These are phyloP conservation scores for Peucedramus taeniatus DNA, from an alignment of 2,113 vertebrate genomes.

Conservation along the genomic window DNA sequence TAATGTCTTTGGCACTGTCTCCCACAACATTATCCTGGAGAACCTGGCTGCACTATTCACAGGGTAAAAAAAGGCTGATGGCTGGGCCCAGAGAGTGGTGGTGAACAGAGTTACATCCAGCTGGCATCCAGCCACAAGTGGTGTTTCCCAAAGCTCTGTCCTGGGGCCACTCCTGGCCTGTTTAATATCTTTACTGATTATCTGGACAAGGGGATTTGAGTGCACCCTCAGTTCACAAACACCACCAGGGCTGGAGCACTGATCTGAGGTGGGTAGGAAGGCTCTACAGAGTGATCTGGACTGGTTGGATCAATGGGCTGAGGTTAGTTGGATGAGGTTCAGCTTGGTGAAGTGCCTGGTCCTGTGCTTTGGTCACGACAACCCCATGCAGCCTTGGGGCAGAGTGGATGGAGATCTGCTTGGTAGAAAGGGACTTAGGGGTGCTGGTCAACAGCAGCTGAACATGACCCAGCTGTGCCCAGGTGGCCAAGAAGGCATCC, in stretches of 20 bases:
- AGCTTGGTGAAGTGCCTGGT: background rate
- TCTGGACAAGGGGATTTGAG: background rate
- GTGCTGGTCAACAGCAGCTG: background rate
- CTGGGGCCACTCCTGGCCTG: no score
- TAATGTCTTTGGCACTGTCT: background rate
- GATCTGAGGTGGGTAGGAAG: background rate
- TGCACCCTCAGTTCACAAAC: background rate
- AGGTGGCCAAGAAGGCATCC: background rate
- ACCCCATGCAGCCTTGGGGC: background rate
- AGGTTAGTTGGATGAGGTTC: background rate
- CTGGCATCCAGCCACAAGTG: background rate
- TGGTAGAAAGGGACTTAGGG: background rate
- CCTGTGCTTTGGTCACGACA: background rate
- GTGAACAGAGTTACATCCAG: background rate
- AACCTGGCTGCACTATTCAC: background rate
- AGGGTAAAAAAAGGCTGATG: rapidly evolving
- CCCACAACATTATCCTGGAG: background rate
- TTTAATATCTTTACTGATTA: background rate
- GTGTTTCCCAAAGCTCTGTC: background rate
- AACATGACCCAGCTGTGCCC: background rate
- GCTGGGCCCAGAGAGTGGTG: background rate
- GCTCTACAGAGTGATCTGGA: background rate
- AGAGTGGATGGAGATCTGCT: background rate
- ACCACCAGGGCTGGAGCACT: rapidly evolving
- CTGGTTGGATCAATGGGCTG: background rate